A percentile compares a stretch with the other conserved stretches of the same genome.
Evolutionary conservation across 2,888 invertebrate species (phyloP).

Genomic region (Orchesellides sinensis): DNA sequence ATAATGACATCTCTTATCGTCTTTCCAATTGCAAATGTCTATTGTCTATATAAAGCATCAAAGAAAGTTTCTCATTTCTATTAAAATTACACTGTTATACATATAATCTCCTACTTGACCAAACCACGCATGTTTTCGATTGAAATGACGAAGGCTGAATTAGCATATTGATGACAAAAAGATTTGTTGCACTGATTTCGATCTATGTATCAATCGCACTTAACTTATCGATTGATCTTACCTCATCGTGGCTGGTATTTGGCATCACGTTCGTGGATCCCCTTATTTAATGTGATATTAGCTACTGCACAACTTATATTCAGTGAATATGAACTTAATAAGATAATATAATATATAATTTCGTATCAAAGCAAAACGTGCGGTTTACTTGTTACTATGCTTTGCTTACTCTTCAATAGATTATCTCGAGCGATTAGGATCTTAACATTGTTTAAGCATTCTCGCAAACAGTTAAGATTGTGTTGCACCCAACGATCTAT

Average conservation of each 20-base stretch:
- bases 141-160: slow-evolving; percentile 27
- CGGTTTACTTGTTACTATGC: slow-evolving; percentile 2
- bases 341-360: no score
- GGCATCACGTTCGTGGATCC: neutral
- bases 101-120: neutral
- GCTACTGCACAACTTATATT: no score
- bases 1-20: neutral
- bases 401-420: slow-evolving; percentile 1
- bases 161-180: slow-evolving; percentile 45
- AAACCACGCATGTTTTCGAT: neutral
- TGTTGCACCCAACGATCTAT: no score
- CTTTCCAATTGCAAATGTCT: neutral
- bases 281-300: no score
- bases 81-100: neutral
- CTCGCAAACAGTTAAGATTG: no score
- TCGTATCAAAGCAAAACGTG: neutral
- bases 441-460: no score
- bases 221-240: slow-evolving; percentile 5
- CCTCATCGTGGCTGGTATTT: slow-evolving; percentile 10
- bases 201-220: neutral
- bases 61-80: slow-evolving; percentile 4
- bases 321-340: no score
- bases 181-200: slow-evolving; percentile 37
- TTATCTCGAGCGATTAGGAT: no score
- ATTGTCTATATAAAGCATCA: slow-evolving; percentile 11